Evolutionary conservation across 2,888 invertebrate species (phyloP), one percentile per base, ranked within the genome.

Genomic region (Parnassius smintheus): DNA sequence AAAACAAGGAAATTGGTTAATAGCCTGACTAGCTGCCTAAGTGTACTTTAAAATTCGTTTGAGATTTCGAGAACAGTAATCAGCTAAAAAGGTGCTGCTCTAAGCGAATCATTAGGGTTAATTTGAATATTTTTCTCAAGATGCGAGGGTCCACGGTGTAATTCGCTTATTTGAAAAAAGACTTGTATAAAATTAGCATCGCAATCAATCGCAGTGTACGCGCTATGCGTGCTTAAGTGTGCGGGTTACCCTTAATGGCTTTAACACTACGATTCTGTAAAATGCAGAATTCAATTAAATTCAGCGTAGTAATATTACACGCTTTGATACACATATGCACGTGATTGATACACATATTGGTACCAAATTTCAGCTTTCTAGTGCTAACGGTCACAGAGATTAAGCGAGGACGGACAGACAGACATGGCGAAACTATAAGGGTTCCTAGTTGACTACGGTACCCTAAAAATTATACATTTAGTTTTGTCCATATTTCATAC

Each of bases 111-210:
- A 83, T 84, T 83, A 81, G 78, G 80, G 81, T 75, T 76, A 82
- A 83, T 85, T 83, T 88, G 75, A 83, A 87, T 82, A 84, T 78
- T 78, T 75, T 69, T 72, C 74, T 78, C 72, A 78, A 83, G 80
- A 78, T 76, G 60, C 71, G 73, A 69, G 68, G 68, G 68, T 70
- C 64, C 60, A 55, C 46, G 50, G 66, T 67, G 66, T 67, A 67
- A 56, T 66, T 44, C 45, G 42, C 13, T 55, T 56, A 59, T 52
- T 46, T 45, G 42, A 7, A 56, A 52, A 52, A 18, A 45, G n/a
- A 52, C 56, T 59, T 64, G 59, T 59, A 59, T 64, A 56, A 64
- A 64, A 64, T 64, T 64, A 64, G 59, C 63, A 56, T 59, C 13
- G 18, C 41, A 13, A 63, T 58, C 51, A 51, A 3, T 56, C 18